These are phyloP conservation scores for Hoplodrina ambigua DNA, from an alignment of 2,888 invertebrate species.

Conservation along the genomic window DNA sequence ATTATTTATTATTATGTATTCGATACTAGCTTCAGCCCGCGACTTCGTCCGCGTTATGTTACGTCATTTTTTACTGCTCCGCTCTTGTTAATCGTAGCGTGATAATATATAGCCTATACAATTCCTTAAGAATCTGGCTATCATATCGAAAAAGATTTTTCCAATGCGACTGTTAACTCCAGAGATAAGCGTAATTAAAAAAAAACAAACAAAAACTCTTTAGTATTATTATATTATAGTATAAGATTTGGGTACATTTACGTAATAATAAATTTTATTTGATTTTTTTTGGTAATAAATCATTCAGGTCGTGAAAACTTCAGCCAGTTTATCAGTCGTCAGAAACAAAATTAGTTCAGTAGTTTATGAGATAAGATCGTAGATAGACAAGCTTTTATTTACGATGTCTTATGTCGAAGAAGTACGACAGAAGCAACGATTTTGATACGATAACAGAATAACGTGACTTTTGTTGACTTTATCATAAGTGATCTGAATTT, in stretches of 20 bases:
- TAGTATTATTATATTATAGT: too few species aligned
- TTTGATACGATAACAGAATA: slow-evolving; percentile 7
- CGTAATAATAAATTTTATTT: neutral
- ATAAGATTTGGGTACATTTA: neutral
- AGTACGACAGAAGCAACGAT: slow-evolving; percentile 14
- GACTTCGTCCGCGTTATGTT: too few species aligned
- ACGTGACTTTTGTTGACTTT: slow-evolving; percentile 12
- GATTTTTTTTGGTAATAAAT: neutral
- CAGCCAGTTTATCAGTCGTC: neutral
- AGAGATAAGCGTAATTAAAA: too few species aligned
- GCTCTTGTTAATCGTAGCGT: too few species aligned
- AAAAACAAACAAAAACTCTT: too few species aligned
- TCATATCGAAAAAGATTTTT: too few species aligned
- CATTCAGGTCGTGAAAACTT: neutral
- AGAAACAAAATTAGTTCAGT: slow-evolving; percentile 1
- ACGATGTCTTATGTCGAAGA: neutral
- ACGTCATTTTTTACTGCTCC: too few species aligned
- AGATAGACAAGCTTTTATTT: neutral
- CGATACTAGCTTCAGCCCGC: too few species aligned
- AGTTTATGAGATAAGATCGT: slow-evolving; percentile 3
- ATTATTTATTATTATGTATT: too few species aligned
- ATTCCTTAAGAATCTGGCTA: too few species aligned
- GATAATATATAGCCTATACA: too few species aligned
- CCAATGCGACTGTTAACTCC: too few species aligned
- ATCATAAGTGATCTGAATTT: slow-evolving; percentile 24